These are phyloP conservation scores for Diabrotica virgifera DNA, from an alignment of 1,140 invertebrate species.

Conservation along the genomic window DNA sequence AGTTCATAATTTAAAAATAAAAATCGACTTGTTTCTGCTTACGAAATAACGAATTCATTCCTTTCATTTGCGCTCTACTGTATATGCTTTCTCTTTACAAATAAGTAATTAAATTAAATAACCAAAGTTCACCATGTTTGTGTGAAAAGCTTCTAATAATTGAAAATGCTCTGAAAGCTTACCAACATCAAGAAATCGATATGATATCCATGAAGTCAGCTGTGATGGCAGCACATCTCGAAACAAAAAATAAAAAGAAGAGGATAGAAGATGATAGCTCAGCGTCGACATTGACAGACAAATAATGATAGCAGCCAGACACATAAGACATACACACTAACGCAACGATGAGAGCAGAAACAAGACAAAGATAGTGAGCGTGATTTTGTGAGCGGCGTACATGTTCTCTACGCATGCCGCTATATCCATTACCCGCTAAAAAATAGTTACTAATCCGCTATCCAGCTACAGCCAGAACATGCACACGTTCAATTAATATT, in stretches of 20 bases:
- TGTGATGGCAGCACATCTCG: not conserved
- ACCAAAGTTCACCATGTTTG: conserved; percentile 18
- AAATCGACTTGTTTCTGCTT: too few relatives aligned
- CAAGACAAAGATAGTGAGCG: conserved; percentile 25
- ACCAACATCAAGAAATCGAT: conserved; percentile 28
- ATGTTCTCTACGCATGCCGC: conserved; percentile 29
- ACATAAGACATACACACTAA: conserved; percentile 27
- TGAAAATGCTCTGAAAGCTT: conserved; percentile 32
- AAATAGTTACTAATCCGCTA: conserved; percentile 26
- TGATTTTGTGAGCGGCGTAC: conserved; percentile 35
- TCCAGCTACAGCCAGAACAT: conserved; percentile 43
- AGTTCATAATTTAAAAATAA: too few relatives aligned
- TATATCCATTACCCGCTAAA: conserved; percentile 18
- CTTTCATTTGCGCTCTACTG: too few relatives aligned
- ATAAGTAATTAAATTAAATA: not conserved
- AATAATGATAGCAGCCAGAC: conserved; percentile 39
- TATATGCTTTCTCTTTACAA: too few relatives aligned
- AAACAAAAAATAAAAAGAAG: conserved; percentile 9
- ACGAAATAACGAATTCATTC: too few relatives aligned
- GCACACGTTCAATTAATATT: conserved; percentile 29
- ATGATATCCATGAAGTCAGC: not conserved
- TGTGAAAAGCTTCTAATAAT: not conserved
- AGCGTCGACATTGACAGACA: conserved; percentile 20
- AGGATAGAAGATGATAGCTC: conserved; percentile 18
- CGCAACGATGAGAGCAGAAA: conserved; percentile 27